Conservation (phyloP, 2,797 vertebrate genomes). For the Loris lydekkerianus region DNA sequence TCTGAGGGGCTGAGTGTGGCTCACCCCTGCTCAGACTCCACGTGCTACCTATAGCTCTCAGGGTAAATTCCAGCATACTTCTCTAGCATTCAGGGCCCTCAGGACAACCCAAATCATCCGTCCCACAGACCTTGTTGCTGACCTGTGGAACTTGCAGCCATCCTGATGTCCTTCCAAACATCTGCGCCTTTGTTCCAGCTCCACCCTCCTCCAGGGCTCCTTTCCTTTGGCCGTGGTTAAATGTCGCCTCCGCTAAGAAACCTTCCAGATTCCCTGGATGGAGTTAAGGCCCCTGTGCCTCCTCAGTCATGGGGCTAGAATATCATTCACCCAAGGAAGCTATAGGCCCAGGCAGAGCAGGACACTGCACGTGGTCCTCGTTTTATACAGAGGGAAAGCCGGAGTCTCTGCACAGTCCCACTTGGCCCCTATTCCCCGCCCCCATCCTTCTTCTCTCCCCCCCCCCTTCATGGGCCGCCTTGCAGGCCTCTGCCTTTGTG, state of each 20-base stretch:
- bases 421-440: rapidly evolving
- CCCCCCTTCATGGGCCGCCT: background rate
- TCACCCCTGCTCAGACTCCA: background rate
- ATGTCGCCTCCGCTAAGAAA: slow-evolving; percentile 23
- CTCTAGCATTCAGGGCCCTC: background rate
- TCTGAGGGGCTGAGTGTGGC: background rate
- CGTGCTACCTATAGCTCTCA: background rate
- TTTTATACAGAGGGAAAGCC: background rate
- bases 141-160: background rate
- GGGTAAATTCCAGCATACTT: background rate
- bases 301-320: background rate
- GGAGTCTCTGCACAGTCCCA: background rate
- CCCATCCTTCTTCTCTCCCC: too few species aligned
- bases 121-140: background rate
- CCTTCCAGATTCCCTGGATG: background rate
- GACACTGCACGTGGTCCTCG: background rate
- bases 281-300: background rate
- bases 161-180: background rate
- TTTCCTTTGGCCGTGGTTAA: background rate
- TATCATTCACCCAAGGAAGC: background rate
- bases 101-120: rapidly evolving
- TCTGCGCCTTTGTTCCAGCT: background rate
- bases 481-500: background rate
- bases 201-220: background rate
- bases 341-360: background rate